Conservation (phyloP, 2,797 vertebrate genomes). For the Loris lydekkerianus region DNA sequence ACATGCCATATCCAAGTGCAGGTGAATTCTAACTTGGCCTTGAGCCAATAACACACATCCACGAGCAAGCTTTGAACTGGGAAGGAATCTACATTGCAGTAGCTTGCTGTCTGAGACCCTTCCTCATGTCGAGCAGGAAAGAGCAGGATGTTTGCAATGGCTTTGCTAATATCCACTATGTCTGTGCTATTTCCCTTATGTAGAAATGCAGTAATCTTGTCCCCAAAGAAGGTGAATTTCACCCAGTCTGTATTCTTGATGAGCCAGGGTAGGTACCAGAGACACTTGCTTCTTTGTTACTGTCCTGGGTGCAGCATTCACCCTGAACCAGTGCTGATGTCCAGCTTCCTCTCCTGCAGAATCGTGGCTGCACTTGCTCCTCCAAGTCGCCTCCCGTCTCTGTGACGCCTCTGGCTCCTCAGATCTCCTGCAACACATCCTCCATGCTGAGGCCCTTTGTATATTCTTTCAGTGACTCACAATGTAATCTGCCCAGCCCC, state of each 20-base stretch:
- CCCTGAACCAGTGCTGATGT: background rate
- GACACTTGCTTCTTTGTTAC: background rate
- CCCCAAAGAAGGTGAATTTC: rapidly evolving
- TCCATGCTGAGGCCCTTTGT: rapidly evolving
- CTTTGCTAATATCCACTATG: background rate
- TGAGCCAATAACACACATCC: background rate
- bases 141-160: too few species aligned
- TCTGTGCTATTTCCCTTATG: background rate
- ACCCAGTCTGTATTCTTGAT: too few species aligned
- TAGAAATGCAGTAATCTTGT: background rate
- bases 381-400: background rate
- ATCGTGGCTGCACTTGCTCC: background rate
- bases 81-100: background rate
- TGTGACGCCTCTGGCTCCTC: background rate
- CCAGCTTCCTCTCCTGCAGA: background rate
- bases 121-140: background rate
- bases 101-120: rapidly evolving
- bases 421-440: too few species aligned
- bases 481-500: background rate
- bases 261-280: too few species aligned
- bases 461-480: too few species aligned
- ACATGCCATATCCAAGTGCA: background rate
- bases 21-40: background rate
- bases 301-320: background rate
- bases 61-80: background rate